Conservation (phyloP, 2,113 vertebrate genomes). For the Thamnophis sirtalis region DNA sequence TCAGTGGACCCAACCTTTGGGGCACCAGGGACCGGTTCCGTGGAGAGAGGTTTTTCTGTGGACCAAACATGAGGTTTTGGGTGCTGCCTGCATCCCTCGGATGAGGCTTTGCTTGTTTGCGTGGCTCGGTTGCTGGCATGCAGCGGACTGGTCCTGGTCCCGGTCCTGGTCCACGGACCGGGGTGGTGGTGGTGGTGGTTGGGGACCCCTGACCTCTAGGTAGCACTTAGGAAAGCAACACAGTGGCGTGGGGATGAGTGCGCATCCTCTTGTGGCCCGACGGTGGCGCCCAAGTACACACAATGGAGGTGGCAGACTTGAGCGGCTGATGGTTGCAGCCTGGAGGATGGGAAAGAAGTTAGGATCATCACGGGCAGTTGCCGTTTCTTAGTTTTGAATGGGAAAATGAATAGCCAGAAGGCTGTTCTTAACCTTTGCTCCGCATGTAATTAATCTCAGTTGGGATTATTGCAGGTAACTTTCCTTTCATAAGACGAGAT, state of each 20-base stretch:
- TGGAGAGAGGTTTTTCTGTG: too few species aligned
- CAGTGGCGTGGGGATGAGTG: neutral
- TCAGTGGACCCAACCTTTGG: too few species aligned
- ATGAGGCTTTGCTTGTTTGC: too few species aligned
- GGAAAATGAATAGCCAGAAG: neutral
- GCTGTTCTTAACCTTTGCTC: neutral
- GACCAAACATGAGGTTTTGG: too few species aligned
- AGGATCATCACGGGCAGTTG: too few species aligned
- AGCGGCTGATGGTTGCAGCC: too few species aligned
- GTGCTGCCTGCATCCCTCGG: too few species aligned
- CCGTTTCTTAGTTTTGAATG: neutral
- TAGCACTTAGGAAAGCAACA: neutral
- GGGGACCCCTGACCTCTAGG: neutral
- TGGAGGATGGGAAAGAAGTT: neutral
- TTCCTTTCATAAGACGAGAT: neutral
- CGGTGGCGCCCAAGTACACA: slow-evolving; percentile 2
- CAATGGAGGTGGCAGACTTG: neutral
- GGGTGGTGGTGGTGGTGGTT: too few species aligned
- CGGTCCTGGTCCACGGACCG: too few species aligned
- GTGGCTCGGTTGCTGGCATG: too few species aligned
- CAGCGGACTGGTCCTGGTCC: too few species aligned
- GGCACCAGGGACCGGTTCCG: too few species aligned
- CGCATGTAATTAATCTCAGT: neutral
- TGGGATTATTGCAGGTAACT: neutral
- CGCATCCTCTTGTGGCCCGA: neutral